Conservation (phyloP, 2,888 invertebrate species). For the Drosophila neoperkinsi region DNA sequence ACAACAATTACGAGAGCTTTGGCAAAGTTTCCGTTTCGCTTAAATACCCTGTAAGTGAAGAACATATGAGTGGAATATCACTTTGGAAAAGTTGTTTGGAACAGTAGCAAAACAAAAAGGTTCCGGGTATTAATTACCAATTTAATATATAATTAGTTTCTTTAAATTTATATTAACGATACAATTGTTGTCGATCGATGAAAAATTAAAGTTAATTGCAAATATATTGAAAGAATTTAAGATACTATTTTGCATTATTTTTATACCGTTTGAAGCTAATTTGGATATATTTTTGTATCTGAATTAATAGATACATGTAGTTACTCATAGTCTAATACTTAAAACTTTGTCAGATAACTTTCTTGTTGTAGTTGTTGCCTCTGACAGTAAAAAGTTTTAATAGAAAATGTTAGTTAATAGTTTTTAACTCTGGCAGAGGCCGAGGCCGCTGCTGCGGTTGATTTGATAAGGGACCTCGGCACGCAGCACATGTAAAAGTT, state of each 20-base stretch:
- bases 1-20: slow-evolving; percentile 19
- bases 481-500: slow-evolving; percentile 59
- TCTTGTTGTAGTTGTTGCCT: slow-evolving; percentile 35
- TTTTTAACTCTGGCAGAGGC: slow-evolving; percentile 56
- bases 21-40: slow-evolving; percentile 33
- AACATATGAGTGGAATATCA: too few relatives aligned
- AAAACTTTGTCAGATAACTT: background rate
- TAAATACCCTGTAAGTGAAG: slow-evolving; percentile 33
- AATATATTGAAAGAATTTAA: background rate
- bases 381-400: slow-evolving; percentile 71
- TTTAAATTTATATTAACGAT: background rate
- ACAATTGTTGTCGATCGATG: background rate
- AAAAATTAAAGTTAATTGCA: background rate
- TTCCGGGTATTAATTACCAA: background rate
- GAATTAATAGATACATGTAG: background rate
- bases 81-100: background rate
- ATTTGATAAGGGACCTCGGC: slow-evolving; percentile 72
- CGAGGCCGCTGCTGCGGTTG: slow-evolving; percentile 51
- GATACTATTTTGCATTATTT: background rate
- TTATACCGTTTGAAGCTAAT: background rate
- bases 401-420: slow-evolving; percentile 80
- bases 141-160: background rate
- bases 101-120: background rate
- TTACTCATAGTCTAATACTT: slow-evolving; percentile 3
- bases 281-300: background rate